Conservation (phyloP, 2,888 invertebrate species). For the Coelopa pilipes region DNA sequence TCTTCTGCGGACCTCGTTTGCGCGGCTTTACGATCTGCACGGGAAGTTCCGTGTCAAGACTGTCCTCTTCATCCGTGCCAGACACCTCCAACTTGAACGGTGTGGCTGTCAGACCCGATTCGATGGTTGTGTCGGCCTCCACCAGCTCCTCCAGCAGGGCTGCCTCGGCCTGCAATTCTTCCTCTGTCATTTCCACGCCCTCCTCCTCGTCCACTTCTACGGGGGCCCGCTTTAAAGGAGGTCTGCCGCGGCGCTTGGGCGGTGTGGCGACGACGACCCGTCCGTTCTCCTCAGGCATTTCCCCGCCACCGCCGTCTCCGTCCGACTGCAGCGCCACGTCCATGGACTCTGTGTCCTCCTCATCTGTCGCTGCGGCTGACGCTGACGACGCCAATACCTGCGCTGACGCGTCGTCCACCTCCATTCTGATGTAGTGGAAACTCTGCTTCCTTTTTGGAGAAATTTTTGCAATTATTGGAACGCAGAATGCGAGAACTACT, state of each 20-base stretch:
- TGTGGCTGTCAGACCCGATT: constrained; percentile 6
- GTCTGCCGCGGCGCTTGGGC: constrained; percentile 22
- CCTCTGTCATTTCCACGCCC: not conserved
- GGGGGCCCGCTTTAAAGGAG: constrained; percentile 8
- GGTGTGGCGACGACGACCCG: not conserved
- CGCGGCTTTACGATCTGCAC: constrained; percentile 6
- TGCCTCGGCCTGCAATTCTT: not conserved
- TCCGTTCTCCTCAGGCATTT: constrained; percentile 24
- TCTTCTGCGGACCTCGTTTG: constrained; percentile 32
- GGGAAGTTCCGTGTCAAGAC: not conserved
- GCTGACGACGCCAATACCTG: constrained; percentile 37
- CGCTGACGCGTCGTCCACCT: constrained; percentile 51
- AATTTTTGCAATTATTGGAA: constrained; percentile 50
- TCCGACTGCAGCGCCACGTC: constrained; percentile 25
- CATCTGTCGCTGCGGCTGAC: constrained; percentile 14
- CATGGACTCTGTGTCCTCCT: constrained; percentile 37
- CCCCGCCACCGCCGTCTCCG: not conserved
- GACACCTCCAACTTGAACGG: constrained; percentile 28
- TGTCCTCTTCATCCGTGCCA: constrained; percentile 23
- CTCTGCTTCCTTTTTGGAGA: constrained; percentile 57
- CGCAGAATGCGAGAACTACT: constrained; percentile 2
- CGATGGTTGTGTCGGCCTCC: not conserved
- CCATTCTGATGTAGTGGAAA: constrained; percentile 56
- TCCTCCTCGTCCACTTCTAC: constrained; percentile 5
- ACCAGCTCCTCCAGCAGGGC: not conserved